Evolutionary conservation across 1,140 invertebrate species (phyloP).

Genomic region (Pseudomyrmex concolor): DNA sequence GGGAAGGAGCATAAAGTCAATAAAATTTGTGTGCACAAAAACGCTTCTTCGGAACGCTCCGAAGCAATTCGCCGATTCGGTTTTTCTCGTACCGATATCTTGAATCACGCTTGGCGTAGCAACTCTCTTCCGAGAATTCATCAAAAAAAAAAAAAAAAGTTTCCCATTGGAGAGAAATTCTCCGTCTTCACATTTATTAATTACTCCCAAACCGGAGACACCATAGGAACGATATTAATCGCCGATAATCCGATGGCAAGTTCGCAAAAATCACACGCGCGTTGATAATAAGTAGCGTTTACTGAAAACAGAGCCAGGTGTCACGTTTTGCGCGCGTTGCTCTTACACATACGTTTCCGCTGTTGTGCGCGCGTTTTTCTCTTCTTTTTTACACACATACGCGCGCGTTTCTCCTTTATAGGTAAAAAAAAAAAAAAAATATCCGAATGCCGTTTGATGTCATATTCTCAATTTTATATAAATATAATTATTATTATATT

Average conservation of each 20-base stretch:
- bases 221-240: slow-evolving; percentile 28
- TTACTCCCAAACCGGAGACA: slow-evolving; percentile 10
- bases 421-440: slow-evolving; percentile 3
- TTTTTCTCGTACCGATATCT: slow-evolving; percentile 21
- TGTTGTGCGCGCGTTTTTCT: slow-evolving; percentile 24
- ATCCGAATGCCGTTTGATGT: slow-evolving; percentile 28
- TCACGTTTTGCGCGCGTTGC: neutral
- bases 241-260: slow-evolving; percentile 12
- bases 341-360: slow-evolving; percentile 45
- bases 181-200: slow-evolving; percentile 20
- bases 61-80: slow-evolving; percentile 24
- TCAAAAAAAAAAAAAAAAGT: neutral
- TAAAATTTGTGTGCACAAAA: slow-evolving; percentile 54
- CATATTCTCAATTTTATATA: slow-evolving; percentile 31
- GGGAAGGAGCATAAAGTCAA: slow-evolving; percentile 32
- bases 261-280: slow-evolving; percentile 39
- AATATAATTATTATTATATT: slow-evolving; percentile 14
- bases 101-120: neutral
- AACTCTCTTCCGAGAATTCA: neutral
- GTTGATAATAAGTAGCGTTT: slow-evolving; percentile 21
- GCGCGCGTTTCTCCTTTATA: slow-evolving; percentile 6
- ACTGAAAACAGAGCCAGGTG: too few species aligned
- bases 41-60: slow-evolving; percentile 32
- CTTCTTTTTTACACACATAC: slow-evolving; percentile 18
- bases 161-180: neutral